phyloP scores from a whole-genome alignment of 2,113 vertebrate genomes.

The Holacanthus passer region DNA sequence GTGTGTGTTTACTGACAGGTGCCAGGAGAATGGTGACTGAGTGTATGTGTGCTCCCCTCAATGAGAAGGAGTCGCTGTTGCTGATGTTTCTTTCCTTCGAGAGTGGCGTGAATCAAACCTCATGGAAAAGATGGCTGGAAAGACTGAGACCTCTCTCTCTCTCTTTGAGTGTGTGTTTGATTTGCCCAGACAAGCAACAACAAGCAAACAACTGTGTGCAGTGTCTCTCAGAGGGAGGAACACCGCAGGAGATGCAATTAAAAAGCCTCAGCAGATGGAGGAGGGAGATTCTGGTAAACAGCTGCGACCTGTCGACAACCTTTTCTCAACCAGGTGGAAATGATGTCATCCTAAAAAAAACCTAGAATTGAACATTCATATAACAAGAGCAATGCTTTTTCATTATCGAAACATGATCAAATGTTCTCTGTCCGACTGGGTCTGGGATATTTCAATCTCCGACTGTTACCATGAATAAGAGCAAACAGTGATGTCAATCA shows the following conservation, averaged over 20 bases:
- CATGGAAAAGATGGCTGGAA: constrained; percentile 52
- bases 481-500: constrained; percentile 45
- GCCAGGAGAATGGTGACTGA: constrained; percentile 19
- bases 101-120: constrained; percentile 33
- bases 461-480: constrained; percentile 65
- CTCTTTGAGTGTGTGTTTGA: not conserved
- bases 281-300: constrained; percentile 9
- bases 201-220: constrained; percentile 34
- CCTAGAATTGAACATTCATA: not conserved
- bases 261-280: constrained; percentile 19
- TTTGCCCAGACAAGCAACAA: constrained; percentile 22
- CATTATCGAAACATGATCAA: constrained; percentile 43
- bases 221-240: not conserved
- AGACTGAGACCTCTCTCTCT: constrained; percentile 3
- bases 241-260: constrained; percentile 30
- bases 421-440: constrained; percentile 56
- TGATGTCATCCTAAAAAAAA: not conserved
- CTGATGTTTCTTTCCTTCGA: constrained; percentile 14
- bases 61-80: constrained; percentile 50
- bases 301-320: not conserved
- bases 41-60: constrained; percentile 29
- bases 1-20: constrained; percentile 46
- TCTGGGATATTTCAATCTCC: constrained; percentile 20
- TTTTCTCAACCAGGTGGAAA: not conserved
- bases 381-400: not conserved